A percentile compares a stretch with the other conserved stretches of the same genome.
Evolutionary conservation across 2,113 vertebrate species (phyloP).

Genomic region (Solenodon paradoxus): DNA sequence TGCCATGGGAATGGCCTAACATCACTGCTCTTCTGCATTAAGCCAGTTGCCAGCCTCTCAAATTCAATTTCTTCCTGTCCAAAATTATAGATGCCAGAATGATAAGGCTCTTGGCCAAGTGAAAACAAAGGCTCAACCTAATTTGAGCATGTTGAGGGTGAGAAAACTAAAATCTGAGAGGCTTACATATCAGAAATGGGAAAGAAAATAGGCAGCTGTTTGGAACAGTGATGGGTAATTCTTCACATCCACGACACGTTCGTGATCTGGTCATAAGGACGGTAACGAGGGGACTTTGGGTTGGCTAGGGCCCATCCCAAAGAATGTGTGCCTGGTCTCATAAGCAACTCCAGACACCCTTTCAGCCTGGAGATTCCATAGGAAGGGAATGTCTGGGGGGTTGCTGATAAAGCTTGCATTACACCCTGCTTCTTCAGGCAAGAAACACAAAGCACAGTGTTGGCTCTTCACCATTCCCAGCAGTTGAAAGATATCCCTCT

Average conservation of each 20-base stretch:
- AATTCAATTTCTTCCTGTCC: conserved; percentile 27
- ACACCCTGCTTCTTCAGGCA: neutral
- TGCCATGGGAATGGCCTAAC: conserved; percentile 29
- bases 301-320: neutral
- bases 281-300: neutral
- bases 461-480: neutral
- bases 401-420: neutral
- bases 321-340: neutral
- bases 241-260: neutral
- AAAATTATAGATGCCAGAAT: conserved; percentile 35
- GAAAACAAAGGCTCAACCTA: conserved; percentile 38
- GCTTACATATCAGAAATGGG: neutral
- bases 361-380: neutral
- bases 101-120: conserved; percentile 43
- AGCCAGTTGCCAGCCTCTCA: conserved; percentile 36
- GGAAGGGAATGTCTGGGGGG: neutral
- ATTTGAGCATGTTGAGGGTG: conserved; percentile 41
- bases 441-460: neutral
- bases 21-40: neutral
- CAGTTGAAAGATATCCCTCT: neutral
- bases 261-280: neutral
- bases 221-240: neutral
- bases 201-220: conserved; percentile 6
- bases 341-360: neutral
- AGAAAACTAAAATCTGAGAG: conserved; percentile 25